Evolutionary conservation across 2,113 vertebrate genomes (phyloP).

Genomic region (Macrotus californicus): DNA sequence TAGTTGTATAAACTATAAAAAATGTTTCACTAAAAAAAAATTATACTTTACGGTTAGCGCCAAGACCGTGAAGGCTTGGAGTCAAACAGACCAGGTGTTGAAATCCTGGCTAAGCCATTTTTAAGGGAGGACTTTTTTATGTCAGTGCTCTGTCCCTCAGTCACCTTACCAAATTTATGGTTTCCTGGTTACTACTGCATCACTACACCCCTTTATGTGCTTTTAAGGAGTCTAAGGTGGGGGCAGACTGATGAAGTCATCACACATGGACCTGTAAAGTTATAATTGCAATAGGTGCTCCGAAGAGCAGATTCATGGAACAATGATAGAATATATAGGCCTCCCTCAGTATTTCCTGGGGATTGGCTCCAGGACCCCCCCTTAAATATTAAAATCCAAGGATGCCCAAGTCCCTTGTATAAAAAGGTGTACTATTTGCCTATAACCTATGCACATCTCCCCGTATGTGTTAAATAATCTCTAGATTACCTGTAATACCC

Average conservation of each 20-base stretch:
- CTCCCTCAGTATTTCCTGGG: background rate
- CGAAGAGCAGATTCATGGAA: background rate
- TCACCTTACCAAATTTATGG: background rate
- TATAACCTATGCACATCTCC: background rate
- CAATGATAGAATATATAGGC: background rate
- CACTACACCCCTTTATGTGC: background rate
- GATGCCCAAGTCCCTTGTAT: background rate
- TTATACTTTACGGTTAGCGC: background rate
- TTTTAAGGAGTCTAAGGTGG: background rate
- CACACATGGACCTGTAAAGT: background rate
- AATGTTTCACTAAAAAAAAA: too few relatives aligned
- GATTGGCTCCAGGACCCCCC: background rate
- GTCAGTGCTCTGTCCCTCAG: background rate
- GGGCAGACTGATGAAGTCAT: background rate
- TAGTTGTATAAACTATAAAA: too few relatives aligned
- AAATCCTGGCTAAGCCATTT: background rate
- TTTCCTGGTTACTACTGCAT: background rate
- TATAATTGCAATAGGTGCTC: background rate
- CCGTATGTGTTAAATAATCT: background rate
- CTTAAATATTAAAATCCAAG: background rate
- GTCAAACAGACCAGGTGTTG: background rate
- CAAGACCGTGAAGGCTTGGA: background rate
- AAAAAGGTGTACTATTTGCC: background rate
- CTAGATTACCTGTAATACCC: background rate
- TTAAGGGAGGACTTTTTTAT: background rate